These are phyloP conservation scores for Galleria mellonella DNA, from an alignment of 1,140 invertebrate genomes.

Conservation along the genomic window DNA sequence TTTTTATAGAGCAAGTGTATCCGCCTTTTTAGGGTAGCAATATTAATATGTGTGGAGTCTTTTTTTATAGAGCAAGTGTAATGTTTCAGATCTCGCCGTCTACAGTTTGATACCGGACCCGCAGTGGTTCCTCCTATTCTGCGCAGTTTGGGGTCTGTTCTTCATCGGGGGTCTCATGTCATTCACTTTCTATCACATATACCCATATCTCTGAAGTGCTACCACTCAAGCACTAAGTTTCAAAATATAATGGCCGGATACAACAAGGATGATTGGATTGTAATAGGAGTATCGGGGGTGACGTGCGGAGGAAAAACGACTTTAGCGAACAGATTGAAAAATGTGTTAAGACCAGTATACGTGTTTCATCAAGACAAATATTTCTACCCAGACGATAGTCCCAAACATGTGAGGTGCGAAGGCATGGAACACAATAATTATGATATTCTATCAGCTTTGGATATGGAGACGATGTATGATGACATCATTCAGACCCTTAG, in stretches of 20 bases:
- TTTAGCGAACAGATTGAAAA: constrained; percentile 75
- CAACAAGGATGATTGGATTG: constrained; percentile 74
- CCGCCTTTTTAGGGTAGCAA: too few species aligned
- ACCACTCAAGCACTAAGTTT: neutral
- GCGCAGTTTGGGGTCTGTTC: constrained; percentile 76
- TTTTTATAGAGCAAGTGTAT: too few species aligned
- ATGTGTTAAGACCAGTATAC: constrained; percentile 72
- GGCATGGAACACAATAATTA: constrained; percentile 86
- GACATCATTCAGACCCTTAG: constrained; percentile 73
- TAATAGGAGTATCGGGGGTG: constrained; percentile 82
- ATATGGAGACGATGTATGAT: constrained; percentile 82
- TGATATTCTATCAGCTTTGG: constrained; percentile 82
- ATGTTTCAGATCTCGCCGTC: constrained; percentile 73
- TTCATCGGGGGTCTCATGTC: constrained; percentile 79
- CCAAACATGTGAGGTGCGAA: constrained; percentile 78
- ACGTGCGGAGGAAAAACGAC: constrained; percentile 90
- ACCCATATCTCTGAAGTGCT: constrained; percentile 36
- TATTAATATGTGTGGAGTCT: too few species aligned
- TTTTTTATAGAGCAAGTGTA: too few species aligned
- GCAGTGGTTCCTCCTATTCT: constrained; percentile 76
- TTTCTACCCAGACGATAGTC: constrained; percentile 81
- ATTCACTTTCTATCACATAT: constrained; percentile 79
- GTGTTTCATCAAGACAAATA: constrained; percentile 86
- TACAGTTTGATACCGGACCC: constrained; percentile 77
- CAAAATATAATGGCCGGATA: constrained; percentile 1